Evolutionary conservation across 1,140 invertebrate species (phyloP).

Genomic region (Meloidogyne hapla): DNA sequence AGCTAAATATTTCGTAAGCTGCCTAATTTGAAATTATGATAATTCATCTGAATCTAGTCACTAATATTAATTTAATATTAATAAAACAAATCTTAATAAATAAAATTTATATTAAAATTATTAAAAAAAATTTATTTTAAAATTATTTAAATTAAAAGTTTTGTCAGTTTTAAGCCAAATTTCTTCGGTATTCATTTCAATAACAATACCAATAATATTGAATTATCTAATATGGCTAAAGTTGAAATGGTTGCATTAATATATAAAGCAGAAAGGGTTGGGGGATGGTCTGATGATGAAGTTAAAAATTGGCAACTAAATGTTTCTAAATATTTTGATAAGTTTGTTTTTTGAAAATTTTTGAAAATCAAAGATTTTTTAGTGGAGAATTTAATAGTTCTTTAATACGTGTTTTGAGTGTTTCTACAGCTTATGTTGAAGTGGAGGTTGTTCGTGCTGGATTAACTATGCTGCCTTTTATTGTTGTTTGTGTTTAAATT

Average conservation of each 20-base stretch:
- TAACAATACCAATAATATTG: background rate
- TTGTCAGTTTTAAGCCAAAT: conserved; percentile 23
- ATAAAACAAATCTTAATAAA: no score
- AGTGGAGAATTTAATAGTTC: conserved; percentile 34
- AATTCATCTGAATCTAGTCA: no score
- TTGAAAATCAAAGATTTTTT: background rate
- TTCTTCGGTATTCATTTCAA: conserved; percentile 40
- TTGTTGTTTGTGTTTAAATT: conserved; percentile 25
- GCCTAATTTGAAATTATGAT: no score
- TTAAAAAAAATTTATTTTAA: no score
- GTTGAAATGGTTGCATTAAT: conserved; percentile 37
- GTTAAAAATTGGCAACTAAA: conserved; percentile 47
- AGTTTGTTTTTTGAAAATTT: conserved; percentile 29
- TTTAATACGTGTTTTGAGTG: conserved; percentile 36
- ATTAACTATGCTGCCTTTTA: conserved; percentile 49
- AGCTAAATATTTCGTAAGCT: no score
- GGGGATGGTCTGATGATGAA: conserved; percentile 44
- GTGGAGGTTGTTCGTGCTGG: conserved; percentile 49
- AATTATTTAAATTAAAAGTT: background rate
- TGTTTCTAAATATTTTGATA: conserved; percentile 44
- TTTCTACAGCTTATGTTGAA: conserved; percentile 41
- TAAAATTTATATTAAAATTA: background rate
- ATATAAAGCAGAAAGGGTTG: conserved; percentile 46
- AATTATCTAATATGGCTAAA: conserved; percentile 27
- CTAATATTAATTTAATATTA: no score